Conservation (phyloP, 1,140 invertebrate genomes). For the Aphis gossypii region DNA sequence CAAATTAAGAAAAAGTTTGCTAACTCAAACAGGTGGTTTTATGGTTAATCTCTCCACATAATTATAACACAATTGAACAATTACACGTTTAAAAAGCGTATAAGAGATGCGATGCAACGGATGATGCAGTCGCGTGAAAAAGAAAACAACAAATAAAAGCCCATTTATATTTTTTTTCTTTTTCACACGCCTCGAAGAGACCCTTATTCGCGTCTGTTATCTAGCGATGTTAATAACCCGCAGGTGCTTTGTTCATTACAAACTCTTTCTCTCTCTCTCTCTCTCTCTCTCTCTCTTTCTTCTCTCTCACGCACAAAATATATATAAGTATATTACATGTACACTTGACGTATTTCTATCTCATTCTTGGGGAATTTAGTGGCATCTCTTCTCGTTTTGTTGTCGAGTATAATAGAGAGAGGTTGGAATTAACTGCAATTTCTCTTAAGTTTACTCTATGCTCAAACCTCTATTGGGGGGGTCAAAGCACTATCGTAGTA, state of each 20-base stretch:
- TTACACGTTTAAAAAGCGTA: not conserved
- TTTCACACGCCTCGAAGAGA: not conserved
- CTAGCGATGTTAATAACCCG: conserved; percentile 18
- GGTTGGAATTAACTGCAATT: not conserved
- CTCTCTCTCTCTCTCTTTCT: not conserved
- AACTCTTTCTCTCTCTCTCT: not conserved
- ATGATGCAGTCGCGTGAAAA: not conserved
- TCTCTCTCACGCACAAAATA: no score
- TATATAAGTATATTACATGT: not conserved
- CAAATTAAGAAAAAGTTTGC: conserved; percentile 25
- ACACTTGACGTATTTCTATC: not conserved
- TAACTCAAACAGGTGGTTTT: conserved; percentile 10
- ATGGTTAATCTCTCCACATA: not conserved
- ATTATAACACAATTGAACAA: conserved; percentile 36
- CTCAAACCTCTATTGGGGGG: not conserved
- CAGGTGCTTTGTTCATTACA: conserved; percentile 40
- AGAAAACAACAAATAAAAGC: not conserved
- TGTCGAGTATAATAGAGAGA: not conserved
- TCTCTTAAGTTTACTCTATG: not conserved
- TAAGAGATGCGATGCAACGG: not conserved
- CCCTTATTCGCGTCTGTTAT: not conserved
- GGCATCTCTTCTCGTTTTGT: not conserved
- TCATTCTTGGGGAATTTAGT: not conserved
- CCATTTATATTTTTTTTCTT: conserved; percentile 7
- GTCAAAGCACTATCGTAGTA: not conserved